Conservation (phyloP, 2,113 vertebrate species). For the Tetrax tetrax region DNA sequence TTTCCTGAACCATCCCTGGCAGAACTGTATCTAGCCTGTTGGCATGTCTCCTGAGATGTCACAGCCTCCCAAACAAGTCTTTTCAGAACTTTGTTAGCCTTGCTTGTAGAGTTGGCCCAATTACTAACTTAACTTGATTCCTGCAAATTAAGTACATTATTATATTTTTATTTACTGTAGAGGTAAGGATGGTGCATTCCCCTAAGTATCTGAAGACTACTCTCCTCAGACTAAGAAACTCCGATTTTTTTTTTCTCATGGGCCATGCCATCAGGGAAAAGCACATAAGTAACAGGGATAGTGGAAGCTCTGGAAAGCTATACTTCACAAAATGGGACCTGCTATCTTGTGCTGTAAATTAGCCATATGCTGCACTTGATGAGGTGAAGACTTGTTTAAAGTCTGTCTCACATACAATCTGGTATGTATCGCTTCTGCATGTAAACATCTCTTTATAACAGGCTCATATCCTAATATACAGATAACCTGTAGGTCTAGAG, state of each 20-base stretch:
- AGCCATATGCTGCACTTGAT: background rate
- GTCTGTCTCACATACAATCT: background rate
- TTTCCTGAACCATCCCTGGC: background rate
- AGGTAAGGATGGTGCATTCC: background rate
- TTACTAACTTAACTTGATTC: background rate
- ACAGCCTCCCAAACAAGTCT: background rate
- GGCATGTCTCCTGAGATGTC: background rate
- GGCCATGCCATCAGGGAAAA: background rate
- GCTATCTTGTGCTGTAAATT: background rate
- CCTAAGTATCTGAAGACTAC: background rate
- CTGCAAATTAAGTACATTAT: background rate
- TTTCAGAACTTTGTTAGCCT: background rate
- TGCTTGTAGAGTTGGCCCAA: fast-evolving
- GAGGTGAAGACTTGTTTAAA: background rate
- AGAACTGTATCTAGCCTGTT: background rate
- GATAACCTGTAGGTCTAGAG: background rate
- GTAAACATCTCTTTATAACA: background rate
- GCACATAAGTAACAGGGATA: background rate
- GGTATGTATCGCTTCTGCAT: background rate
- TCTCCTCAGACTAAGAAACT: background rate
- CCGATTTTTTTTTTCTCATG: background rate
- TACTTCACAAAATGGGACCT: background rate
- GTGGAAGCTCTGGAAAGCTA: background rate
- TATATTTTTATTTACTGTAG: background rate
- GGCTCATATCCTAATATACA: background rate